A percentile compares a stretch with the other conserved stretches of the same genome.
phyloP scores from a whole-genome alignment of 2,113 vertebrate genomes.

The Telmatochromis sp. region DNA sequence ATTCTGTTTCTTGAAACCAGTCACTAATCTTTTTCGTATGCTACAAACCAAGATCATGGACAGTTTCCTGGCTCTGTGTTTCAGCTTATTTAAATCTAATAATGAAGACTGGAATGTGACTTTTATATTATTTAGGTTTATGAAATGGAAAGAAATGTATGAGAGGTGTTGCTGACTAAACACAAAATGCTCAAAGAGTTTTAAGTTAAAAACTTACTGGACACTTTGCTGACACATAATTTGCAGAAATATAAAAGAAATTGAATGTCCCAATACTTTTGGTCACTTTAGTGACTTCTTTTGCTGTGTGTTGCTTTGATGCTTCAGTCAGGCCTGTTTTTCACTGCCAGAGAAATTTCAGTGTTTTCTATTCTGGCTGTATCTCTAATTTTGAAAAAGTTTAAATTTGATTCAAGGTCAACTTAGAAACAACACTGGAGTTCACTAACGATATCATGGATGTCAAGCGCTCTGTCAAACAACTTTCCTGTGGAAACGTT shows the following conservation, averaged over 20 bases:
- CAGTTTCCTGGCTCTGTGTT: not conserved
- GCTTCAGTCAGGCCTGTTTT: not conserved
- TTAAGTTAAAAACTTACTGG: not conserved
- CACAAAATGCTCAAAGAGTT: not conserved
- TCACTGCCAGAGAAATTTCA: not conserved
- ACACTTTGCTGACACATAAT: not conserved
- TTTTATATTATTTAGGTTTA: not conserved
- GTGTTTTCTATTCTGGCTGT: not conserved
- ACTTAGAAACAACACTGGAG: rapidly evolving
- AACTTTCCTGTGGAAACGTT: rapidly evolving
- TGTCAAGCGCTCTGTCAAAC: not conserved
- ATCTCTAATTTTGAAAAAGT: not conserved
- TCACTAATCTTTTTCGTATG: rapidly evolving
- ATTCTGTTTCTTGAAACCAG: not conserved
- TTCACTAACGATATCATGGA: not conserved
- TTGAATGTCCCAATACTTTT: not conserved
- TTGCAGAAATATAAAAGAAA: not conserved
- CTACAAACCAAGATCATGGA: not conserved
- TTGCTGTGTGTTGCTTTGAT: not conserved
- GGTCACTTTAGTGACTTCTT: not conserved
- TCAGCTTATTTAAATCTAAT: not conserved
- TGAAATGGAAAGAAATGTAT: not conserved
- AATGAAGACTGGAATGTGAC: rapidly evolving
- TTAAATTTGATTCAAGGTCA: not conserved
- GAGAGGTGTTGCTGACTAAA: not conserved